Conservation (phyloP, 2,797 vertebrate genomes). For the Phrynocephalus vlangalii region DNA sequence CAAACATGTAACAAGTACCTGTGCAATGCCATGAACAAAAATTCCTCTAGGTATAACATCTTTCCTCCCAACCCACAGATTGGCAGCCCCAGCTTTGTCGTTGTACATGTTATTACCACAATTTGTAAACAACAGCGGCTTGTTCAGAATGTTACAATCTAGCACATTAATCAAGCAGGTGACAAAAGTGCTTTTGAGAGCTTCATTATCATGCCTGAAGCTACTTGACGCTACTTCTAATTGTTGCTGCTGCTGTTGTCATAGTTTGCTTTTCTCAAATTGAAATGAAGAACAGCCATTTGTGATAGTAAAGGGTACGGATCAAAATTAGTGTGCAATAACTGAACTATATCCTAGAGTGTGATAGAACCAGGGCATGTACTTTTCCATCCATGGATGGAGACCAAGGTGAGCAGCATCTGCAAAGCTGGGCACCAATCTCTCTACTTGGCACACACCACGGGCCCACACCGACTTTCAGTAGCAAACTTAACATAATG, state of each 20-base stretch:
- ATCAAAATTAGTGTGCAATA: conserved; percentile 2
- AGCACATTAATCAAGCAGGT: not conserved
- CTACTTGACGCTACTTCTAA: not conserved
- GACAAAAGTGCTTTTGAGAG: conserved; percentile 14
- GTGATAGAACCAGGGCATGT: not conserved
- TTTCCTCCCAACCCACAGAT: not conserved
- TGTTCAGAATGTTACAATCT: not conserved
- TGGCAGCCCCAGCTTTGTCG: not conserved
- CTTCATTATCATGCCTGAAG: not conserved
- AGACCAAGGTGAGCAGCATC: not conserved
- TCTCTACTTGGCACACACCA: not conserved
- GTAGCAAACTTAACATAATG: not conserved
- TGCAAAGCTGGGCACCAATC: not conserved
- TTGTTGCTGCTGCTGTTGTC: not conserved
- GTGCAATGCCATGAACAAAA: conserved; percentile 6
- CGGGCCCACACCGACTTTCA: not conserved
- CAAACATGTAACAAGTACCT: conserved; percentile 24
- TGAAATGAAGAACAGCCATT: not conserved
- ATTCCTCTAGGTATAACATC: not conserved
- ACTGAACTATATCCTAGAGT: not conserved
- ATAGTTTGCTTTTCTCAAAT: not conserved
- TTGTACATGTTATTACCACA: not conserved
- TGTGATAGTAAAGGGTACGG: not conserved
- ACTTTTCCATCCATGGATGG: not conserved
- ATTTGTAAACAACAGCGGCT: not conserved